phyloP scores from a whole-genome alignment of 2,888 invertebrate species.

The Parthenolecanium corni region DNA sequence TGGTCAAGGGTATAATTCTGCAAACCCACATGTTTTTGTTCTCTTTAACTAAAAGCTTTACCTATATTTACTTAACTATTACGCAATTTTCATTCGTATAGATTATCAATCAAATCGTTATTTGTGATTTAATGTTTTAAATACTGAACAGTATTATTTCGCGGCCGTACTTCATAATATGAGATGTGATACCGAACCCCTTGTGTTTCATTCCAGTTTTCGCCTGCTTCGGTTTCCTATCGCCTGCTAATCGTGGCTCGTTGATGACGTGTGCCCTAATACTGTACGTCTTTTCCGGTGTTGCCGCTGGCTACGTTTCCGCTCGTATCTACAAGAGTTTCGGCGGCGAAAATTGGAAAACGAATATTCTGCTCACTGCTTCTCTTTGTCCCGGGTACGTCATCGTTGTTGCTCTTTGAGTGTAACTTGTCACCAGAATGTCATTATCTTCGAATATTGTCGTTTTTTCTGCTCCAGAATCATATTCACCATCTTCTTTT shows the following conservation, averaged over 20 bases:
- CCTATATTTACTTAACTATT: too few species aligned
- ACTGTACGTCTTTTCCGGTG: conserved; percentile 91
- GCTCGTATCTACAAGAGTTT: conserved; percentile 94
- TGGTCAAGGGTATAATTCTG: too few species aligned
- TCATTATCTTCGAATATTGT: background rate
- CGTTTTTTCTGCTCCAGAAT: conserved; percentile 77
- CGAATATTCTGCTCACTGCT: too few species aligned
- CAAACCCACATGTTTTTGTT: too few species aligned
- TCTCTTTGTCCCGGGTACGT: conserved; percentile 45
- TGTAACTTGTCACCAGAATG: background rate
- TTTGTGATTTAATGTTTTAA: too few species aligned
- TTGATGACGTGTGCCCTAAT: conserved; percentile 92
- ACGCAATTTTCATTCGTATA: too few species aligned
- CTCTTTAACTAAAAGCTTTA: too few species aligned
- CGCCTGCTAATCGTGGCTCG: conserved; percentile 90
- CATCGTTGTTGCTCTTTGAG: background rate
- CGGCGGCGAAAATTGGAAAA: conserved; percentile 87
- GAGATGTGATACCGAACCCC: too few species aligned
- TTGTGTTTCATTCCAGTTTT: conserved; percentile 55
- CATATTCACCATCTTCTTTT: conserved; percentile 82
- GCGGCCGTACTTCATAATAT: too few species aligned
- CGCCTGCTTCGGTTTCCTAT: conserved; percentile 97
- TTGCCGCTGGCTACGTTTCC: conserved; percentile 89
- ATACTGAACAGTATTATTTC: too few species aligned
- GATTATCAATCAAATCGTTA: too few species aligned